phyloP scores from a whole-genome alignment of 2,888 invertebrate genomes.

The Hirtodrosophila histrioides region DNA sequence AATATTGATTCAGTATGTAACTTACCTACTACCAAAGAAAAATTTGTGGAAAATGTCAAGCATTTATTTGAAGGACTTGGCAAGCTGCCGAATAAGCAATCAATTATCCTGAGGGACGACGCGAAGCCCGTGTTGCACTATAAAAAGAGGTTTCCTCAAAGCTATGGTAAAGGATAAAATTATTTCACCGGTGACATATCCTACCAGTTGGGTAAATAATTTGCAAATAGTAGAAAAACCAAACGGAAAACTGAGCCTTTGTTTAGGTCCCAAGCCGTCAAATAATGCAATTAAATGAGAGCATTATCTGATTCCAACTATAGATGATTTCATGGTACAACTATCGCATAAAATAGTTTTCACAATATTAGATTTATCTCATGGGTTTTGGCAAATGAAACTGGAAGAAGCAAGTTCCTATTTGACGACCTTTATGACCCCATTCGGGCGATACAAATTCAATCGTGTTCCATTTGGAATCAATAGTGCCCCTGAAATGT shows the following conservation, averaged over 20 bases:
- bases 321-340: slow-evolving; percentile 39
- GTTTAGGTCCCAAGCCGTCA: slow-evolving; percentile 59
- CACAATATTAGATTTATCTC: slow-evolving; percentile 39
- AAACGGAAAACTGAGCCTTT: slow-evolving; percentile 45
- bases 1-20: slow-evolving; percentile 5
- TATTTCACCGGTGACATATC: slow-evolving; percentile 48
- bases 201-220: slow-evolving; percentile 57
- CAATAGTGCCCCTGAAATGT: slow-evolving; percentile 73
- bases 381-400: slow-evolving; percentile 42
- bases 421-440: slow-evolving; percentile 9
- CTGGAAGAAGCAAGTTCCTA: slow-evolving; percentile 33
- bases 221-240: slow-evolving; percentile 57
- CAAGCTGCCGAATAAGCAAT: background rate
- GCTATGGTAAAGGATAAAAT: slow-evolving; percentile 32
- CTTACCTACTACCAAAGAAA: background rate
- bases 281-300: slow-evolving; percentile 60
- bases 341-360: too few species aligned
- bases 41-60: background rate
- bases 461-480: slow-evolving; percentile 71
- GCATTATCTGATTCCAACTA: slow-evolving; percentile 65
- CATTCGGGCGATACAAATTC: slow-evolving; percentile 51
- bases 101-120: background rate
- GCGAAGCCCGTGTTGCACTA: background rate
- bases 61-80: background rate
- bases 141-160: slow-evolving; percentile 1